Evolutionary conservation across 2,113 vertebrate genomes (phyloP), one percentile per base, ranked within the genome.

Genomic region (Bubo scandiacus): DNA sequence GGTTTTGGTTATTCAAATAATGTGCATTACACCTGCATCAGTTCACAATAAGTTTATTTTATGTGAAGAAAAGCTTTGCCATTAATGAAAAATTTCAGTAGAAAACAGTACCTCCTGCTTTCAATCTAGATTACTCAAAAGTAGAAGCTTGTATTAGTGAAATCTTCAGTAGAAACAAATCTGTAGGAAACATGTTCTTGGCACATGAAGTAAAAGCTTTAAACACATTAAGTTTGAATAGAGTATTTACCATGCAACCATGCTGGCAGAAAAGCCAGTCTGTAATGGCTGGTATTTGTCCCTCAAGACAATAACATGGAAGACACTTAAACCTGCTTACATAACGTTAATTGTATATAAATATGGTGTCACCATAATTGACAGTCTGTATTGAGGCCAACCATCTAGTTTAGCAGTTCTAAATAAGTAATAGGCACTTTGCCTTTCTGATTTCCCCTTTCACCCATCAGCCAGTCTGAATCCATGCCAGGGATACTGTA

Each of bases 391-490:
- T 81, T 90, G 29, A 92, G 95, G 94, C 86, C 96, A 96, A 91
- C 90, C 66, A 92, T 87, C 98, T 98, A 99, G 98, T 99, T 99
- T 71, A 99, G 98, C 93, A 99, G 98, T 98, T 99, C 99, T 98
- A 99, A 98, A 97, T 99, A 99, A 92, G 99, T 99, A 98, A 99
- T 99, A 91, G 99, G 99, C 97, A 99, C 99, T 98, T 99, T 99
- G 98, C 99, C 99, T 96, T 99, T 99, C 98, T 99, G 99, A 97
- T 93, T 99, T 94, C 99, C 99, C 86, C 99, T 98, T 98, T 99
- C 99, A 19, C 99, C 99, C 99, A 99, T 99, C 96, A 99, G 98
- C 99, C 99, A 99, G 96, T 99, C 99, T 83, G 99, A 99, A 96
- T 99, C 99, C 99, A 99, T 99, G 90, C 99, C 99, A 55, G 98